These are phyloP conservation scores for Caenorhabditis macrosperma DNA, from an alignment of 2,888 invertebrate genomes.

Conservation along the genomic window DNA sequence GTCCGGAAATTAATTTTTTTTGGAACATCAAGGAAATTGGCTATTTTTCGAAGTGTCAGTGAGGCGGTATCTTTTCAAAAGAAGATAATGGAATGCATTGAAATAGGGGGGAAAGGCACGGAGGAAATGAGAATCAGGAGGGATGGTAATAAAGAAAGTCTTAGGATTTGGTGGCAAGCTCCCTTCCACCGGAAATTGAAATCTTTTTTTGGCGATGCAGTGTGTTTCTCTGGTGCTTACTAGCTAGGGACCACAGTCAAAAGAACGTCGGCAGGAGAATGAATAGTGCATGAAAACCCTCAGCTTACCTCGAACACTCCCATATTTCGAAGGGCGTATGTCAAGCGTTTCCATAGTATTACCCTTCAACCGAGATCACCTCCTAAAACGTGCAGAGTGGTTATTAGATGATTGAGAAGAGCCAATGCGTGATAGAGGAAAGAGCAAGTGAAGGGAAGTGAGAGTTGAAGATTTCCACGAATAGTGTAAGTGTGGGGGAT, in stretches of 20 bases:
- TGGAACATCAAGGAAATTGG: constrained; percentile 1
- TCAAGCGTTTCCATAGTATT: constrained; percentile 46
- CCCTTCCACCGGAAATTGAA: constrained; percentile 29
- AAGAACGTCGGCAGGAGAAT: background rate
- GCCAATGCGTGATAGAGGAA: background rate
- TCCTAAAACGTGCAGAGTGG: constrained; percentile 15
- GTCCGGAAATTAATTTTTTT: constrained; percentile 3
- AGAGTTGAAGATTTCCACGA: background rate
- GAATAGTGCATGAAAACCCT: background rate
- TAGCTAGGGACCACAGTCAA: too few species aligned
- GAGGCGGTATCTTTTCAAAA: background rate
- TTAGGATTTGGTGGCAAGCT: background rate
- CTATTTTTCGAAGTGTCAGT: constrained; percentile 2
- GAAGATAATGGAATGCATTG: constrained; percentile 22
- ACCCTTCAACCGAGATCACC: background rate
- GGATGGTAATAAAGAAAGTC: constrained; percentile 23
- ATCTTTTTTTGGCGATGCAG: constrained; percentile 19
- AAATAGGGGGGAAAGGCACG: background rate
- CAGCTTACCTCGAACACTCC: constrained; percentile 62
- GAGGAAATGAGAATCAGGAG: constrained; percentile 24
- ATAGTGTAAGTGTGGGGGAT: background rate
- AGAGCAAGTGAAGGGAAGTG: background rate
- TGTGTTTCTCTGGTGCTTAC: too few species aligned
- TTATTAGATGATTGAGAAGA: background rate
- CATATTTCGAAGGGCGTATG: constrained; percentile 64